Evolutionary conservation across 1,140 invertebrate genomes (phyloP), one percentile per base, ranked within the genome.

Genomic region (Monochamus saltuarius): DNA sequence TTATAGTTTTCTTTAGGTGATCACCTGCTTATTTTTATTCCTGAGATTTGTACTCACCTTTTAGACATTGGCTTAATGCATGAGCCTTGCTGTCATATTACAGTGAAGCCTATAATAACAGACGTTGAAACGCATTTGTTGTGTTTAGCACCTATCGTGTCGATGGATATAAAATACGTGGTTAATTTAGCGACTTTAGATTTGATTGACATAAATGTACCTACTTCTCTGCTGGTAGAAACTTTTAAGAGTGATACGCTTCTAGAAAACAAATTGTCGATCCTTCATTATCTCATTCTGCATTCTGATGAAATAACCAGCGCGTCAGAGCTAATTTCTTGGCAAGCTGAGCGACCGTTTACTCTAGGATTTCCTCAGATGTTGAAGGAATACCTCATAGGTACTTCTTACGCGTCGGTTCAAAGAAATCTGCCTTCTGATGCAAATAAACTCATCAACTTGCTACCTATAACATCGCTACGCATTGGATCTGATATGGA

Each of bases 21-120:
- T 70, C 85, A 91, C 61, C 81, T 94, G 73, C 74, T 91, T 8
- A 89, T 92, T 0, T 87, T 88, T 63, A 86, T 88, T 11, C 89
- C 89, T 40, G 87, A 86, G 66, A 77, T 89, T 4, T 92, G 91
- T 75, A 86, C 87, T 0, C 90, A 93, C 72, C 73, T 93, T 10
- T 75, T 93, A 39, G 91, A 94, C 74, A 86, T 92, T 58, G 90
- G 89, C 13, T 74, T 87, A 4, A 82, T 84, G 52, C 91, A 94
- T 69, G 88, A 91, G 73, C 90, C 91, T 0, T 87, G 84, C 59
- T 90, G 89, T 68, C 90, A 93, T 63, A 85, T 92, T 58, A 80
- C 89, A 0, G 83, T 86, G 55, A 81, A 81, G 0, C 79, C 85
- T n/a, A 34, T 66, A 14, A 43, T 70, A 36, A 55, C 84, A 6